Conservation (phyloP, 2,888 invertebrate genomes). For the Phaedon cochleariae region DNA sequence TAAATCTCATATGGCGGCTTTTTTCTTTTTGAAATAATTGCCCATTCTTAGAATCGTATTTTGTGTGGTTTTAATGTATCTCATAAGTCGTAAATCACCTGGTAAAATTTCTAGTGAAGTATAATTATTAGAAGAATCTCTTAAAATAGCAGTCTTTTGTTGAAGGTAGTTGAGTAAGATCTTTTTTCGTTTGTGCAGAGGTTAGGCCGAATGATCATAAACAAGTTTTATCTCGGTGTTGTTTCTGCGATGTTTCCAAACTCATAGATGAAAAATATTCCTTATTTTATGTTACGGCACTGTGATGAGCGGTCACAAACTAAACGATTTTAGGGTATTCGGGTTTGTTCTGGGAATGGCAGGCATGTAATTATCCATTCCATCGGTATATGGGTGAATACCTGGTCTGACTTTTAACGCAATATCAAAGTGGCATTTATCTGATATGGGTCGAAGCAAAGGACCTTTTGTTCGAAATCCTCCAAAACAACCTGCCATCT, state of each 20-base stretch:
- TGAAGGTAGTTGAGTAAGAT: neutral
- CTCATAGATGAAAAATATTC: too few relatives aligned
- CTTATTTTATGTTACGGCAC: too few relatives aligned
- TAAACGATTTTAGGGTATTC: constrained; percentile 28
- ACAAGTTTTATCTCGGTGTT: too few relatives aligned
- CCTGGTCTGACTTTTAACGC: constrained; percentile 62
- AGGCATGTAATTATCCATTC: constrained; percentile 56
- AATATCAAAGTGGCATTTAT: constrained; percentile 62
- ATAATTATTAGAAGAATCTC: constrained; percentile 6
- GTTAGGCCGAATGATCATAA: too few relatives aligned
- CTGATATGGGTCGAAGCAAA: constrained; percentile 61
- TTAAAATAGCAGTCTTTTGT: neutral
- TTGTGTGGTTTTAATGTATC: neutral
- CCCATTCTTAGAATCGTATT: constrained; percentile 5
- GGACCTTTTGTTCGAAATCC: constrained; percentile 56
- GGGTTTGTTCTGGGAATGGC: constrained; percentile 55
- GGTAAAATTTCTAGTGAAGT: constrained; percentile 4
- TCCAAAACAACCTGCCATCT: constrained; percentile 2
- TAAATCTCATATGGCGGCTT: constrained; percentile 11
- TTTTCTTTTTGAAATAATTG: constrained; percentile 17
- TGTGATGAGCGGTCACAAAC: constrained; percentile 44
- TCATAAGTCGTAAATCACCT: constrained; percentile 9
- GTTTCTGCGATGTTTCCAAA: too few relatives aligned
- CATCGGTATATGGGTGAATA: constrained; percentile 51
- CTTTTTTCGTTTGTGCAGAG: too few relatives aligned